phyloP scores from a whole-genome alignment of 2,113 vertebrate species.

The Noctilio leporinus region DNA sequence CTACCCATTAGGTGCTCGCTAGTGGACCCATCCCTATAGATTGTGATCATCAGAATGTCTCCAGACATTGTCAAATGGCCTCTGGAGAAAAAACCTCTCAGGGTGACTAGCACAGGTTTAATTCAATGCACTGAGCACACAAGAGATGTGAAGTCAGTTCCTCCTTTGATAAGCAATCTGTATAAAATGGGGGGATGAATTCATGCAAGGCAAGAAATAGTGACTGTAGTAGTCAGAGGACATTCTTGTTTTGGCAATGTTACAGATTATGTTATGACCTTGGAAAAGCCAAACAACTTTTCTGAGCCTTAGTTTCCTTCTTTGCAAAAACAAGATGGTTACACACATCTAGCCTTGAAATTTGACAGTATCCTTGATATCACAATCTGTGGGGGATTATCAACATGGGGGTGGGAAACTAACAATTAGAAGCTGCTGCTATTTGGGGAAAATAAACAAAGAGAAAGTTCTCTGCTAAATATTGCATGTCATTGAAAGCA shows the following conservation, averaged over 20 bases:
- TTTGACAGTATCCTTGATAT: not conserved
- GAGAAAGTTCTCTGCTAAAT: not conserved
- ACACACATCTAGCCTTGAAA: not conserved
- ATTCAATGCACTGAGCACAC: no score
- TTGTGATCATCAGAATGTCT: not conserved
- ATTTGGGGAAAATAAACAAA: slow-evolving; percentile 29
- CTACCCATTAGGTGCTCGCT: not conserved
- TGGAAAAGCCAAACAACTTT: not conserved
- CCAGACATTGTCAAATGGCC: not conserved
- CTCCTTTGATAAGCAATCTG: not conserved
- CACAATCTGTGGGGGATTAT: not conserved
- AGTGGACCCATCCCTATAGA: not conserved
- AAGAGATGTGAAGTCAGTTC: not conserved
- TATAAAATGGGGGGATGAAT: not conserved
- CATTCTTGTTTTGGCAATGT: not conserved
- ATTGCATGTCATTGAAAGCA: not conserved
- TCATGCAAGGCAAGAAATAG: not conserved
- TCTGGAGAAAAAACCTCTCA: not conserved
- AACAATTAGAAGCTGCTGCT: not conserved
- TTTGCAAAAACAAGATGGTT: not conserved
- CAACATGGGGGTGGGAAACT: not conserved
- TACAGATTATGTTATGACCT: not conserved
- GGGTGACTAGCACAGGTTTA: not conserved
- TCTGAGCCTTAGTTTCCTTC: not conserved
- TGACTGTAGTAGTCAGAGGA: not conserved